Percentiles rank a stretch among this genome's conserved stretches.
Conservation (phyloP, 2,113 vertebrate genomes). For the Hiodon alosoides region DNA sequence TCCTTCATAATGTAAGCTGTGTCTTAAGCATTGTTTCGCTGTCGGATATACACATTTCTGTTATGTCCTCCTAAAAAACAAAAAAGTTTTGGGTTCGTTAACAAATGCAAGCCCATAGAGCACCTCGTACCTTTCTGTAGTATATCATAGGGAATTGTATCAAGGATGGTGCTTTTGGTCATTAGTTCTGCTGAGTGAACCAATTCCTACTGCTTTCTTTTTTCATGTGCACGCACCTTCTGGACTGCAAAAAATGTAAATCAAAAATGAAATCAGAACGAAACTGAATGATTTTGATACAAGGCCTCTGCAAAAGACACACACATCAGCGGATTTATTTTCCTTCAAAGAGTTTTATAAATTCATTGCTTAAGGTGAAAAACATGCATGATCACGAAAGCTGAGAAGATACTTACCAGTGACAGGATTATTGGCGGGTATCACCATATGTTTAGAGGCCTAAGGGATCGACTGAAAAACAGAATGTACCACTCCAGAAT, state of each 20-base stretch:
- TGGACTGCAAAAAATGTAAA: neutral
- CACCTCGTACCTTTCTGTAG: no score
- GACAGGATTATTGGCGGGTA: conserved; percentile 30
- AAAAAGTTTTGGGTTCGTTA: no score
- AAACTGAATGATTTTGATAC: neutral
- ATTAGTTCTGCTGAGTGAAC: neutral
- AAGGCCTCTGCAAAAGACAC: neutral
- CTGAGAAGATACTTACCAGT: conserved; percentile 7
- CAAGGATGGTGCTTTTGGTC: neutral
- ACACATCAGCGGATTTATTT: neutral
- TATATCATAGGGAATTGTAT: no score
- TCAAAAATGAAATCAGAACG: neutral
- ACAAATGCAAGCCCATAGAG: no score
- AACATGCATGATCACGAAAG: neutral
- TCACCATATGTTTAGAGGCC: conserved; percentile 49
- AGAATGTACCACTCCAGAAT: neutral
- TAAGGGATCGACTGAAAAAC: conserved; percentile 45
- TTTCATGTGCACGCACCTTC: neutral
- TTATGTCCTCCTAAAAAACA: no score
- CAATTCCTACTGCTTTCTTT: neutral
- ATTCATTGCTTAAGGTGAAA: neutral
- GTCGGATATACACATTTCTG: no score
- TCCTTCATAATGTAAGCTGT: neutral
- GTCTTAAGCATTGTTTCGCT: neutral
- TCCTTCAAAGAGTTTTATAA: neutral